Evolutionary conservation across 2,113 vertebrate species (phyloP).

Genomic region (Bubo blakistoni): DNA sequence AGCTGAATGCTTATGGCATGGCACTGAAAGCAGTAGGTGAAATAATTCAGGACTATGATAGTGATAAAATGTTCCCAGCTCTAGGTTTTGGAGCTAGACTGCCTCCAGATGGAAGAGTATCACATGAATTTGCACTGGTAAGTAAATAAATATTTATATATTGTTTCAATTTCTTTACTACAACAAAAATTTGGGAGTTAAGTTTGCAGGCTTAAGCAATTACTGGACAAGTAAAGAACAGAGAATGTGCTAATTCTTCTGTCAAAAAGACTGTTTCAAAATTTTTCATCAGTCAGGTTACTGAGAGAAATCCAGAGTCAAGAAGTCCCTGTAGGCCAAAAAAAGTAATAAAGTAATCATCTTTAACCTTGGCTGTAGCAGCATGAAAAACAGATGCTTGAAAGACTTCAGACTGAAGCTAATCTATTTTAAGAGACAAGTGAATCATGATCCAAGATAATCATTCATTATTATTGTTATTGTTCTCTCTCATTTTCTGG

Average conservation of each 20-base stretch:
- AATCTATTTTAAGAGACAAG: neutral
- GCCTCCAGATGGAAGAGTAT: constrained; percentile 93
- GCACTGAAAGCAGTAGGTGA: constrained; percentile 95
- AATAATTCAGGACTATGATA: constrained; percentile 98
- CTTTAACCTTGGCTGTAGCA: neutral
- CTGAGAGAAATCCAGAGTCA: neutral
- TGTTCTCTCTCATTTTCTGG: neutral
- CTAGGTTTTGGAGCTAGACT: constrained; percentile 96
- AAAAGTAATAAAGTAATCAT: neutral
- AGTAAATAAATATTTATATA: constrained; percentile 29
- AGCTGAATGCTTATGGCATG: constrained; percentile 95
- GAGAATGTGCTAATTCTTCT: neutral
- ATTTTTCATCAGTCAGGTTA: neutral
- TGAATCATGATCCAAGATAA: neutral
- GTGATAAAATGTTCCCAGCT: constrained; percentile 98
- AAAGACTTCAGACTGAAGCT: neutral
- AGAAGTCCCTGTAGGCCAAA: neutral
- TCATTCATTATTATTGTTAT: neutral
- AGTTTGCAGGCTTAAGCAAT: neutral
- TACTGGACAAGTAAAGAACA: neutral
- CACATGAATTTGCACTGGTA: constrained; percentile 97
- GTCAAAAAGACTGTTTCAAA: neutral
- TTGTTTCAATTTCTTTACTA: neutral
- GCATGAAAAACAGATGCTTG: neutral
- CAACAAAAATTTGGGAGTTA: neutral